Conservation (phyloP, 2,113 vertebrate genomes). For the Salvelinus namaycush region DNA sequence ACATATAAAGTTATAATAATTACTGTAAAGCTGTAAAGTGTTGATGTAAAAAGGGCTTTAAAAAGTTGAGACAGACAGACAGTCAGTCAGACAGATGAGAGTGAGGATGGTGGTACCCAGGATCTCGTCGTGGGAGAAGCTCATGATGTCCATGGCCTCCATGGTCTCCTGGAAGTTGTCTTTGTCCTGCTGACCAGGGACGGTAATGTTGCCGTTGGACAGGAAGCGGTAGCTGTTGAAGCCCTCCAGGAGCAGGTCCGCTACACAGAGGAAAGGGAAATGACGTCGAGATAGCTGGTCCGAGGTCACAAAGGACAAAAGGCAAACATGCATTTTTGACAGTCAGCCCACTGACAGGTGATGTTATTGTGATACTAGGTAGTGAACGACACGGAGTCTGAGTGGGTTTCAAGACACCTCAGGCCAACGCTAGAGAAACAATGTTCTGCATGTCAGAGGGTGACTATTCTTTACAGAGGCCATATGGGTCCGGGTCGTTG, state of each 20-base stretch:
- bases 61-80: neutral
- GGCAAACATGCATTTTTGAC: too few species aligned
- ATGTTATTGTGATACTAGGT: too few species aligned
- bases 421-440: too few species aligned
- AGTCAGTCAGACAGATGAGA: neutral
- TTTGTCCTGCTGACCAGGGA: conserved; percentile 98
- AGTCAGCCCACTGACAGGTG: too few species aligned
- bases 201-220: conserved; percentile 94
- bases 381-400: too few species aligned
- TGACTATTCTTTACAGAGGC: too few species aligned
- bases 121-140: conserved; percentile 94
- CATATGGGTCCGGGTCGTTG: too few species aligned
- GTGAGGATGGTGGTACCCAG: neutral
- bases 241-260: conserved; percentile 85
- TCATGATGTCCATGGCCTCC: conserved; percentile 99
- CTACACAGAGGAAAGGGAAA: conserved; percentile 58
- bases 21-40: too few species aligned
- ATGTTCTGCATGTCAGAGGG: too few species aligned
- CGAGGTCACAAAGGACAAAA: neutral
- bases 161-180: conserved; percentile 99
- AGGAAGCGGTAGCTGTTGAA: conserved; percentile 94
- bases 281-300: conserved; percentile 3
- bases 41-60: too few species aligned
- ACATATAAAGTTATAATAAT: too few species aligned
- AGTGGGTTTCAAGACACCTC: too few species aligned